A percentile compares a stretch with the other conserved stretches of the same genome.
Conservation (phyloP, 2,888 invertebrate species). For the Chorisops tibialis region DNA sequence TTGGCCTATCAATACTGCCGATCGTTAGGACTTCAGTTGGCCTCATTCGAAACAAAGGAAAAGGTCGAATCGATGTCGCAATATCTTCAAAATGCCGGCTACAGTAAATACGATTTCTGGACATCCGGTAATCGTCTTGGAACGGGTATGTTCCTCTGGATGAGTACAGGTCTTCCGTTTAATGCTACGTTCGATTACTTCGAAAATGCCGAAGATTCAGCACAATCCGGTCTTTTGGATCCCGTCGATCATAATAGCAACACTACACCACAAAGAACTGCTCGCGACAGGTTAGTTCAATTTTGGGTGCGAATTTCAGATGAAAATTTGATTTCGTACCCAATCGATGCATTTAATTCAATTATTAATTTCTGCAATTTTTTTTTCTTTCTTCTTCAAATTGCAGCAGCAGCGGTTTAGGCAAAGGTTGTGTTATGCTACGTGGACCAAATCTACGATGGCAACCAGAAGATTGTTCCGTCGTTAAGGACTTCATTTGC, state of each 20-base stretch:
- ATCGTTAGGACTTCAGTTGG: conserved; percentile 77
- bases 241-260: conserved; percentile 66
- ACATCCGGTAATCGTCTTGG: conserved; percentile 84
- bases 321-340: background rate
- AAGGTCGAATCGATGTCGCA: conserved; percentile 81
- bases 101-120: conserved; percentile 83
- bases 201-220: conserved; percentile 57
- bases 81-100: conserved; percentile 79
- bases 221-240: conserved; percentile 52
- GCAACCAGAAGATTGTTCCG: conserved; percentile 79
- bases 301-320: background rate
- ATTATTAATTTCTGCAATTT: conserved; percentile 8
- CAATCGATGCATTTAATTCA: background rate
- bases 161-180: conserved; percentile 83
- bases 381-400: conserved; percentile 28
- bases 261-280: conserved; percentile 74
- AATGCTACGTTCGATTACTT: conserved; percentile 86
- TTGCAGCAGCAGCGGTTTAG: conserved; percentile 60
- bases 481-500: conserved; percentile 83
- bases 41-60: conserved; percentile 82
- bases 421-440: conserved; percentile 73
- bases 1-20: conserved; percentile 85
- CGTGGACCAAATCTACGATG: conserved; percentile 75
- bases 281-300: conserved; percentile 58
- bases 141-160: conserved; percentile 84